Conservation (phyloP, 1,140 invertebrate genomes). For the Panulirus ornatus region DNA sequence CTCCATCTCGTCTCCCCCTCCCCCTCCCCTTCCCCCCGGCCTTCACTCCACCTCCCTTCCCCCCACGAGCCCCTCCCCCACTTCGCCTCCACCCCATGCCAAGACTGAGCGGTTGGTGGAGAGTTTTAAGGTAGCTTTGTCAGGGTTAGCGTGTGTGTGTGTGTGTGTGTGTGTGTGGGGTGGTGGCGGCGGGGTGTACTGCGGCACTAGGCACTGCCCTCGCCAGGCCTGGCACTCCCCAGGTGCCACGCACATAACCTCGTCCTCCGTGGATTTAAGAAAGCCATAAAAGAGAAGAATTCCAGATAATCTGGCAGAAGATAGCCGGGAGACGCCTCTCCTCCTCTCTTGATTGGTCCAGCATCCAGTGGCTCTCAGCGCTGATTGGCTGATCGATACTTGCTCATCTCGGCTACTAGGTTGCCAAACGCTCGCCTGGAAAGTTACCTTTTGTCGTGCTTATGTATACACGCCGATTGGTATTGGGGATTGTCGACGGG, state of each 20-base stretch:
- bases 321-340: conserved; percentile 50
- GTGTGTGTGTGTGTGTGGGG: background rate
- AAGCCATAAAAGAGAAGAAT: conserved; percentile 49
- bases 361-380: conserved; percentile 66
- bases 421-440: conserved; percentile 60
- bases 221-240: background rate
- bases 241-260: background rate
- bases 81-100: background rate
- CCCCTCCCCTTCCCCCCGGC: background rate
- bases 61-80: background rate
- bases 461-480: conserved; percentile 46
- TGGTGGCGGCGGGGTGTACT: no score
- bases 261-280: conserved; percentile 22
- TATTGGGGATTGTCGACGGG: conserved; percentile 29
- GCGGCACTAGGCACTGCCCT: background rate
- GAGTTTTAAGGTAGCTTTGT: background rate
- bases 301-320: conserved; percentile 65
- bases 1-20: background rate
- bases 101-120: no score
- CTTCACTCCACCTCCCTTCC: background rate
- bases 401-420: conserved; percentile 68
- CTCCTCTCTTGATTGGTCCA: conserved; percentile 68
- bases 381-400: conserved; percentile 72
- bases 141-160: no score
- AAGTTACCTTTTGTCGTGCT: conserved; percentile 46